These are phyloP conservation scores for Sebastes hubbsi DNA, from an alignment of 2,797 vertebrate genomes.

Conservation along the genomic window DNA sequence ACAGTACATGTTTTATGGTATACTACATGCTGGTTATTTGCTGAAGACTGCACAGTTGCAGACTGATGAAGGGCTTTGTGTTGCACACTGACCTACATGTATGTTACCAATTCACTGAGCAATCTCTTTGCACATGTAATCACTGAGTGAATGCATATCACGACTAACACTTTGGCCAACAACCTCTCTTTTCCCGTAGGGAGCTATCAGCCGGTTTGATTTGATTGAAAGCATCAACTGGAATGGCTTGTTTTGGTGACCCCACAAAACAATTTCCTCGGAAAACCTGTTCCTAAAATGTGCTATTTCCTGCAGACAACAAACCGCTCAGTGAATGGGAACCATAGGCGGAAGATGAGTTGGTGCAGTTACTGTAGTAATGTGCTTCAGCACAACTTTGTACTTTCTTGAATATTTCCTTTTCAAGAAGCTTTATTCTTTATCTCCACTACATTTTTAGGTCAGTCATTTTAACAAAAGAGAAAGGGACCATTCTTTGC, in stretches of 20 bases:
- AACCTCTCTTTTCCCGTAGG: background rate
- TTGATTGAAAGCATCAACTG: slow-evolving; percentile 18
- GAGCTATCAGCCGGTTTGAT: slow-evolving; percentile 4
- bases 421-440: background rate
- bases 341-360: background rate
- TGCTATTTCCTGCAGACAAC: background rate
- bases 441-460: background rate
- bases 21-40: background rate
- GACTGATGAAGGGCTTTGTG: background rate
- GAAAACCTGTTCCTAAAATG: background rate
- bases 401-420: background rate
- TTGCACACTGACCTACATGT: background rate
- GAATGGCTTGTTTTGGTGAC: slow-evolving; percentile 14
- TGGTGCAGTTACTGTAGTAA: background rate
- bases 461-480: background rate
- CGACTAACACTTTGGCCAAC: background rate
- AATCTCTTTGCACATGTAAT: background rate
- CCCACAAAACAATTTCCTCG: background rate
- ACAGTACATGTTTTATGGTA: background rate
- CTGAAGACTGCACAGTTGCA: background rate
- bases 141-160: background rate
- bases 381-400: background rate
- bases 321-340: background rate
- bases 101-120: background rate
- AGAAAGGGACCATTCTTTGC: background rate